Percentiles rank a stretch among this genome's conserved stretches.
phyloP scores from a whole-genome alignment of 2,113 vertebrate species.

The Trachemys scripta region DNA sequence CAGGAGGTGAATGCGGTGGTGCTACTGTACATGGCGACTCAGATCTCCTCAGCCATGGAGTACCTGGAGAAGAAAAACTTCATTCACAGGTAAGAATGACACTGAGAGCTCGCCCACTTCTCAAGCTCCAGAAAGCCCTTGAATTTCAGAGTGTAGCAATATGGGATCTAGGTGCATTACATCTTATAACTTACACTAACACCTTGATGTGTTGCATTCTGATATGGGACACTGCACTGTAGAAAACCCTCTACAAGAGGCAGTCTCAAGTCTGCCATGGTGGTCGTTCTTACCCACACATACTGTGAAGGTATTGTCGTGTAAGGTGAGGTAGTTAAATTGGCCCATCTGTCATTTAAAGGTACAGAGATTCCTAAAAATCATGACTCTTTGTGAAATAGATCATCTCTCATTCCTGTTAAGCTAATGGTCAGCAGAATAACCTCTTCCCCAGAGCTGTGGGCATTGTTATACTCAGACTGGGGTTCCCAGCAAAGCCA shows the following conservation, averaged over 20 bases:
- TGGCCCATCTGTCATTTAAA: not conserved
- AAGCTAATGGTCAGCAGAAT: not conserved
- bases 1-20: constrained; percentile 98
- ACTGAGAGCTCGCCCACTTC: not conserved
- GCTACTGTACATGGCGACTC: constrained; percentile 98
- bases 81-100: constrained; percentile 90
- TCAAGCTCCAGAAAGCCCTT: accelerated
- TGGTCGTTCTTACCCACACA: not conserved
- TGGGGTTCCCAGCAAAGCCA: not conserved
- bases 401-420: not conserved
- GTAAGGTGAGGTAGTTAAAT: not conserved
- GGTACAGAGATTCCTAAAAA: not conserved
- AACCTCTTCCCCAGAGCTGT: not conserved
- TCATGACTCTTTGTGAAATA: not conserved
- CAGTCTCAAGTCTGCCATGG: not conserved
- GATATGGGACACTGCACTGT: not conserved
- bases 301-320: not conserved
- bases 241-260: not conserved
- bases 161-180: not conserved
- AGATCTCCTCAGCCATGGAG: constrained; percentile 99
- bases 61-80: constrained; percentile 99
- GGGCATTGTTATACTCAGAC: not conserved
- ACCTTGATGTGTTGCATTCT: not conserved
- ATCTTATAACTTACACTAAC: not conserved
- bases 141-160: not conserved